Evolutionary conservation across 2,888 invertebrate genomes (phyloP).

Genomic region (Slavum lentiscoides): DNA sequence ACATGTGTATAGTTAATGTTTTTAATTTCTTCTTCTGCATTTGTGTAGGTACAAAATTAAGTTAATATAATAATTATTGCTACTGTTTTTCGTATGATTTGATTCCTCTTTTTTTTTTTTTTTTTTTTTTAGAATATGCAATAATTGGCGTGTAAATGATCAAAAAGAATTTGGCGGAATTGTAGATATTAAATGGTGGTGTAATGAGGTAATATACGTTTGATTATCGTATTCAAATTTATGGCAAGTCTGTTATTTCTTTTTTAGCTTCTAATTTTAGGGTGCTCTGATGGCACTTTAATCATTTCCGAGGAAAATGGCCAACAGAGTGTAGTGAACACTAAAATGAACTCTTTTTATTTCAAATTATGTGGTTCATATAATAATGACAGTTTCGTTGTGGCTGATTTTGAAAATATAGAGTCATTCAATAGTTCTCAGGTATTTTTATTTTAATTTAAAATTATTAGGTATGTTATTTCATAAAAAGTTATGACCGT

Average conservation of each 20-base stretch:
- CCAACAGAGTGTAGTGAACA: slow-evolving; percentile 37
- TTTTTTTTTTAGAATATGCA: slow-evolving; percentile 23
- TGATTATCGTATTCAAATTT: neutral
- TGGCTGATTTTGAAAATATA: slow-evolving; percentile 30
- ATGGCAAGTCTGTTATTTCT: neutral
- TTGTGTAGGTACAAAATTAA: neutral
- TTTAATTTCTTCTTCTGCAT: neutral
- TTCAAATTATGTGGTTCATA: slow-evolving; percentile 48
- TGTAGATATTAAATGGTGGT: slow-evolving; percentile 44
- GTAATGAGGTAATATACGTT: slow-evolving; percentile 29
- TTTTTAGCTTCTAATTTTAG: slow-evolving; percentile 38
- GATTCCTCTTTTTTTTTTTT: neutral
- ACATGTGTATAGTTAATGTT: neutral
- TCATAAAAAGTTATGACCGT: neutral
- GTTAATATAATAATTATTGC: neutral
- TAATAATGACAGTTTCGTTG: slow-evolving; percentile 43
- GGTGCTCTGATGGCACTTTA: slow-evolving; percentile 41
- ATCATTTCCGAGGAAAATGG: slow-evolving; percentile 28
- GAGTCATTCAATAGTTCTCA: slow-evolving; percentile 28
- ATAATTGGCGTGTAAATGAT: slow-evolving; percentile 37
- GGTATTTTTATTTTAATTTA: slow-evolving; percentile 18
- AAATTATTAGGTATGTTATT: neutral
- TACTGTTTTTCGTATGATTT: neutral
- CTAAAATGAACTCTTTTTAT: slow-evolving; percentile 35
- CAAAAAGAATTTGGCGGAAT: slow-evolving; percentile 47